These are phyloP conservation scores for Sicus ferrugineus DNA, from an alignment of 2,888 invertebrate species.

Conservation along the genomic window DNA sequence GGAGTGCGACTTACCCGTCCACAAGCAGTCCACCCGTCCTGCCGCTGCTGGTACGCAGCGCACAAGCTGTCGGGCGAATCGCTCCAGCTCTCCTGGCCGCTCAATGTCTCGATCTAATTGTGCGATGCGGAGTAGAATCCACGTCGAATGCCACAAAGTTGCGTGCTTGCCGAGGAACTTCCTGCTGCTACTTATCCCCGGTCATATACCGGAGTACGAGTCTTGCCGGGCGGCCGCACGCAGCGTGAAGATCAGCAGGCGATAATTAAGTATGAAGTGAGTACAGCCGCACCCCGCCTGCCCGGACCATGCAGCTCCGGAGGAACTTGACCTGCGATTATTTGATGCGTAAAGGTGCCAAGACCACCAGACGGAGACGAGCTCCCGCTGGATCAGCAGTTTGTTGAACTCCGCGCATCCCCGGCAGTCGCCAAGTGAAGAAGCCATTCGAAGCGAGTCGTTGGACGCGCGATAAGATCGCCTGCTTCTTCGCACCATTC, in stretches of 20 bases:
- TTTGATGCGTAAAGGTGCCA: conserved; percentile 61
- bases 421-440: too few species aligned
- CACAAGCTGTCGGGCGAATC: too few species aligned
- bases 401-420: conserved; percentile 29
- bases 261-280: conserved; percentile 27
- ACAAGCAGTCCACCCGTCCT: too few species aligned
- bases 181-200: conserved; percentile 28
- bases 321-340: conserved; percentile 27
- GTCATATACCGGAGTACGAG: conserved; percentile 13
- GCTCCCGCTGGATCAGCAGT: conserved; percentile 15
- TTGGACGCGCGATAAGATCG: conserved; percentile 36
- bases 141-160: conserved; percentile 3
- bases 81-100: too few species aligned
- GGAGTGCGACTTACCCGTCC: too few species aligned
- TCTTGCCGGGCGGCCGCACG: neutral
- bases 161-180: conserved; percentile 29
- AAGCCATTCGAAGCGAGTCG: conserved; percentile 34
- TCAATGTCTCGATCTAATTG: too few species aligned
- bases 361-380: conserved; percentile 39
- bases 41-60: too few species aligned
- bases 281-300: neutral
- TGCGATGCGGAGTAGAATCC: conserved; percentile 1
- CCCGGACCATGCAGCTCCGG: neutral
- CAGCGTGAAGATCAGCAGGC: conserved; percentile 23
- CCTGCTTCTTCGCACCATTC: neutral